A percentile compares a stretch with the other conserved stretches of the same genome.
These are phyloP conservation scores for Euura lappo DNA, from an alignment of 1,140 invertebrate genomes.

Conservation along the genomic window DNA sequence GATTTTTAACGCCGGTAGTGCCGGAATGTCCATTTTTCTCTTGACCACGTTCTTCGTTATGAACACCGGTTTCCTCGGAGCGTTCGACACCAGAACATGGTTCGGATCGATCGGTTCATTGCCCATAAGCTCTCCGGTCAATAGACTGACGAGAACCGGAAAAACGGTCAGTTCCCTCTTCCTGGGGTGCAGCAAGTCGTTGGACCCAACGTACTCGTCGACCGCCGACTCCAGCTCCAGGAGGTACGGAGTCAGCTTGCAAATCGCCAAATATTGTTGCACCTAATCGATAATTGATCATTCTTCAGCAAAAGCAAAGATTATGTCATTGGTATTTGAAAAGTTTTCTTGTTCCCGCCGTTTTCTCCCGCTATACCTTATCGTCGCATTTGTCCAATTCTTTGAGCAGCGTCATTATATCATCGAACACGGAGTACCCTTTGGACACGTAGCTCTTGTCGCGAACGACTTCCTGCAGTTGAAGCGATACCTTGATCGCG, in stretches of 20 bases:
- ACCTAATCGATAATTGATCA: slow-evolving; percentile 25
- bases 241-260: slow-evolving; percentile 34
- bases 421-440: slow-evolving; percentile 33
- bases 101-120: slow-evolving; percentile 31
- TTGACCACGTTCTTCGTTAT: slow-evolving; percentile 38
- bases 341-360: no score
- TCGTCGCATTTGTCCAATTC: slow-evolving; percentile 37
- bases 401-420: slow-evolving; percentile 32
- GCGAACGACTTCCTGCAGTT: slow-evolving; percentile 26
- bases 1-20: background rate
- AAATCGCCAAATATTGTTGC: slow-evolving; percentile 38
- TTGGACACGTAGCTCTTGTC: slow-evolving; percentile 28
- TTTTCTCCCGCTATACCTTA: slow-evolving; percentile 27
- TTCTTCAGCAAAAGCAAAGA: background rate
- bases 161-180: slow-evolving; percentile 30
- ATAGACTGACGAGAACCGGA: slow-evolving; percentile 30
- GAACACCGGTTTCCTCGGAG: slow-evolving; percentile 41
- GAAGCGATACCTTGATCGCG: slow-evolving; percentile 30
- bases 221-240: slow-evolving; percentile 32
- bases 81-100: slow-evolving; percentile 31
- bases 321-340: background rate
- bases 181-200: slow-evolving; percentile 28
- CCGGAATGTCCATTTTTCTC: slow-evolving; percentile 27
- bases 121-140: slow-evolving; percentile 43
- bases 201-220: slow-evolving; percentile 30